Conservation (phyloP, 1,140 invertebrate species). For the Magallana ariakensis region DNA sequence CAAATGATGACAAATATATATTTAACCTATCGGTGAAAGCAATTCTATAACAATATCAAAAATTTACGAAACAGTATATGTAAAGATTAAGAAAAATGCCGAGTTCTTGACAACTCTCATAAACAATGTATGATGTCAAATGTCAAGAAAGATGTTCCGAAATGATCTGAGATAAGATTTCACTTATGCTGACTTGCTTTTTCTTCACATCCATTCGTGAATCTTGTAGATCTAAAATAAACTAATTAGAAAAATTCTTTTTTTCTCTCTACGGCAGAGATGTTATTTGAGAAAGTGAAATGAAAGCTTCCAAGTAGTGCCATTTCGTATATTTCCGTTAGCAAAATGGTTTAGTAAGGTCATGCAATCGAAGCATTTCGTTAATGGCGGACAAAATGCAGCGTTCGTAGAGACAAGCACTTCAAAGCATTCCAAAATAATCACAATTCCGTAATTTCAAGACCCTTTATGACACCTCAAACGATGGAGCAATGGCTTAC, state of each 20-base stretch:
- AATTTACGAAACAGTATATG: background rate
- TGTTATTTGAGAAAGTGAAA: background rate
- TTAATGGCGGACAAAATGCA: background rate
- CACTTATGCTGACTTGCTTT: background rate
- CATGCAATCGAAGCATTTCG: background rate
- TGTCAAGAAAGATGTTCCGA: background rate
- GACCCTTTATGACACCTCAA: background rate
- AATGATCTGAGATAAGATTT: conserved; percentile 1
- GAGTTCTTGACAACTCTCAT: background rate
- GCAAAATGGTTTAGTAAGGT: background rate
- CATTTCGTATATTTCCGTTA: background rate
- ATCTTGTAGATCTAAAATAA: too few species aligned
- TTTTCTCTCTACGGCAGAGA: too few species aligned
- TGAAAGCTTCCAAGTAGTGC: background rate
- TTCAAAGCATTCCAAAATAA: background rate
- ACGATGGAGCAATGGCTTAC: background rate
- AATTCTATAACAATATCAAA: background rate
- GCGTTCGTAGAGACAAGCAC: background rate
- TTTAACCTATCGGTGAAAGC: background rate
- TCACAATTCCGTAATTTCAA: background rate
- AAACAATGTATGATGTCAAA: background rate
- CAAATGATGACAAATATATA: background rate
- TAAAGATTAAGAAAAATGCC: background rate
- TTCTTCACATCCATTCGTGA: background rate
- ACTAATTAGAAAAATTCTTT: too few species aligned